phyloP scores from a whole-genome alignment of 2,797 vertebrate species.

The Enteromius radiatus region DNA sequence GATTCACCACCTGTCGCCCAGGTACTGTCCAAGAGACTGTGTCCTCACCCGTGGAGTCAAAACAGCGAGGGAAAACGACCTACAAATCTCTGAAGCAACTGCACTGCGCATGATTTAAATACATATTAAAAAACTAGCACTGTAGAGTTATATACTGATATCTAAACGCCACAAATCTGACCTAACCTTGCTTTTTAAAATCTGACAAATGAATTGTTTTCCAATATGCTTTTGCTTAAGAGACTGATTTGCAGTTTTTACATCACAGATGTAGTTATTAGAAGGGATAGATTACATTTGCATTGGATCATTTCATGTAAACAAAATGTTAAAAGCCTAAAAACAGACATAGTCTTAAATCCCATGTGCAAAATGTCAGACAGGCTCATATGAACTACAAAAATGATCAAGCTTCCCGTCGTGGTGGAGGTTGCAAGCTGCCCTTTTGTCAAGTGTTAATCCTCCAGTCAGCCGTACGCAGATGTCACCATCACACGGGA shows the following conservation, averaged over 20 bases:
- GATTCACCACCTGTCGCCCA: constrained; percentile 64
- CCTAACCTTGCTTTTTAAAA: neutral
- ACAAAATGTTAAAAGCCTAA: neutral
- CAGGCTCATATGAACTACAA: constrained; percentile 31
- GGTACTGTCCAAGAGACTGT: constrained; percentile 61
- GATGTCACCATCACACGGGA: constrained; percentile 78
- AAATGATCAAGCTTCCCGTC: constrained; percentile 54
- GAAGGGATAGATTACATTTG: neutral
- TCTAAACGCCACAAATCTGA: neutral
- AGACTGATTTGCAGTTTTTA: neutral
- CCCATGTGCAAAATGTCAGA: constrained; percentile 35
- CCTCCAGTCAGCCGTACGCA: constrained; percentile 79
- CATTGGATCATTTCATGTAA: neutral
- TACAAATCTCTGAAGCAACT: constrained; percentile 36
- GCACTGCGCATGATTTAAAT: constrained; percentile 45
- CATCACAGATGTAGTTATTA: neutral
- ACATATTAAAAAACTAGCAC: constrained; percentile 41
- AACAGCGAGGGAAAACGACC: constrained; percentile 65
- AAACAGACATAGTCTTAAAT: neutral
- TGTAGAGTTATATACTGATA: neutral
- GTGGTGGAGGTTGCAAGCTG: constrained; percentile 68
- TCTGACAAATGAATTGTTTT: neutral
- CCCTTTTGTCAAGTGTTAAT: constrained; percentile 76
- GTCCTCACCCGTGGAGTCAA: constrained; percentile 52
- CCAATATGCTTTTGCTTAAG: too few species aligned